Evolutionary conservation across 1,140 invertebrate species (phyloP), one percentile per base, ranked within the genome.

Genomic region (Dendroctonus valens): DNA sequence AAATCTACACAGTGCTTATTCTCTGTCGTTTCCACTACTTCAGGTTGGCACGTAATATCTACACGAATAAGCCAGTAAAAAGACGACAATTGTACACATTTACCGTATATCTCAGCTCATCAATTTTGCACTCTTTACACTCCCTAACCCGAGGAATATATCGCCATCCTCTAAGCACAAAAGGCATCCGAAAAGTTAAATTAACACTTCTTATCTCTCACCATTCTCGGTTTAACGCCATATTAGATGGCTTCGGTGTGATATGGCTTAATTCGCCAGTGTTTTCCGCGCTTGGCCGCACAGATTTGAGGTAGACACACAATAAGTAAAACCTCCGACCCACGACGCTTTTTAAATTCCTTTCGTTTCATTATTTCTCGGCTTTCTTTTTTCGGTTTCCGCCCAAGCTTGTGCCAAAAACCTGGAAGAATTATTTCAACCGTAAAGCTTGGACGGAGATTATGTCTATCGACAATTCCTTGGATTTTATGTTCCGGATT

Each of bases 191-290:
- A 49, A 65, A 65, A 49, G 62, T 57, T 65, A 65, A 55, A 65
- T 65, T 65, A 65, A 65, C 62, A 65, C 52, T 51, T 37, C 62
- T 65, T 65, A 65, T 65, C 62, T 49, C 15, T n/a, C 11, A 40
- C 41, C 62, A 39, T 57, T 65, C 62, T 57, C 42, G 46, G 53
- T 49, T 65, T 65, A 65, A 57, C 54, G 62, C 62, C 52, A 57
- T 65, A 65, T 65, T 65, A 65, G 62, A 57, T 65, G 62, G 62
- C 38, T 58, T 65, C 38, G 44, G n/a, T 39, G 53, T 39, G 62
- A 57, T 65, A 65, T 44, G 37, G 46, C 53, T 65, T 65, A 65
- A 65, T 65, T 65, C 62, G 54, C 53, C 53, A 65, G 37, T 57
- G 62, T 65, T 65, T 49, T 65, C 53, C 53, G 50, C 62, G 54